A percentile compares a stretch with the other conserved stretches of the same genome.
These are phyloP conservation scores for Drosophila eohydei DNA, from an alignment of 2,888 invertebrate species.

Conservation along the genomic window DNA sequence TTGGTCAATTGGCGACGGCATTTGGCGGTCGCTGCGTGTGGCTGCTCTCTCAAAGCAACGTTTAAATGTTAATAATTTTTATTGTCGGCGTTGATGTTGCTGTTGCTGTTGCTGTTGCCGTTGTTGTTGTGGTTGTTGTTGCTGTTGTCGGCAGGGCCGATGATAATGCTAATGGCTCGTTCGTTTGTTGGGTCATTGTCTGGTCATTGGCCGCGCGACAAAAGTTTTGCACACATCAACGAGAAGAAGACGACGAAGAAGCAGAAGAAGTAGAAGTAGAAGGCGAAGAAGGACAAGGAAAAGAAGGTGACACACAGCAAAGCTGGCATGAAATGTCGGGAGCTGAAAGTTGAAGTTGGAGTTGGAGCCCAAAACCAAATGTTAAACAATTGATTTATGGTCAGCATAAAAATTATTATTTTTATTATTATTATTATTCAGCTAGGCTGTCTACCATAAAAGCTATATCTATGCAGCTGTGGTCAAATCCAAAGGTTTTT, in stretches of 20 bases:
- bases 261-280: background rate
- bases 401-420: slow-evolving; percentile 1
- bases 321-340: slow-evolving; percentile 20
- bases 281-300: background rate
- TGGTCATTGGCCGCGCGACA: slow-evolving; percentile 78
- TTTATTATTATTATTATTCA: slow-evolving; percentile 32
- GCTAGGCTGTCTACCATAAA: slow-evolving; percentile 14
- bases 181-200: slow-evolving; percentile 80
- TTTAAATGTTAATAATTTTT: slow-evolving; percentile 81
- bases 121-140: slow-evolving; percentile 26
- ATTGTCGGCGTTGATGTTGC: slow-evolving; percentile 54
- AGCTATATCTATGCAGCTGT: slow-evolving; percentile 10
- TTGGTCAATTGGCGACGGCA: slow-evolving; percentile 43
- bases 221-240: slow-evolving; percentile 73
- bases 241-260: slow-evolving; percentile 29
- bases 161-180: slow-evolving; percentile 81
- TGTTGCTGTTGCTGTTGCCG: slow-evolving; percentile 21
- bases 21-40: slow-evolving; percentile 66
- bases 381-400: slow-evolving; percentile 23
- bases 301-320: slow-evolving; percentile 39
- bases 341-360: slow-evolving; percentile 11
- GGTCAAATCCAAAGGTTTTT: slow-evolving; percentile 32
- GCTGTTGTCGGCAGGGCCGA: slow-evolving; percentile 34
- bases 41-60: slow-evolving; percentile 67
- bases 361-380: slow-evolving; percentile 11